These are phyloP conservation scores for Gambusia yucatana DNA, from an alignment of 2,797 vertebrate genomes.

Conservation along the genomic window DNA sequence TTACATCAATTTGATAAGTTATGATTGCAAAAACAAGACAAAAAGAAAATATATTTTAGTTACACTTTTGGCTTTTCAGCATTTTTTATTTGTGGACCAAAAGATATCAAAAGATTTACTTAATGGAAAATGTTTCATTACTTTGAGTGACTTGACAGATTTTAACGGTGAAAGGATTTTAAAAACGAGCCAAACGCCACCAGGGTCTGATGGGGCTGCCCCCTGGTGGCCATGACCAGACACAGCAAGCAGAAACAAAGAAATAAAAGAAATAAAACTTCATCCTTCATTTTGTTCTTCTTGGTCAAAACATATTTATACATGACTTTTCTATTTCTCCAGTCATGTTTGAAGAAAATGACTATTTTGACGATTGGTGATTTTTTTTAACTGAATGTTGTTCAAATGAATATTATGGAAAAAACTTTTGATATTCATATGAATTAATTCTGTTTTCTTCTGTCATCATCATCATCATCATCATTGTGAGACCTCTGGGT, in stretches of 20 bases:
- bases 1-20: conserved; percentile 1
- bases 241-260: neutral
- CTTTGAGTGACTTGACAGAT: neutral
- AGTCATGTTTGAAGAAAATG: neutral
- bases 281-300: neutral
- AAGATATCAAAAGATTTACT: neutral
- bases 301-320: neutral
- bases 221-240: neutral
- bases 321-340: neutral
- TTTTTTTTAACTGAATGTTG: neutral
- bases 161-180: neutral
- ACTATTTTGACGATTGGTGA: neutral
- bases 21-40: neutral
- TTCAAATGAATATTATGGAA: neutral
- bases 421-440: neutral
- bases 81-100: neutral
- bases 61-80: neutral
- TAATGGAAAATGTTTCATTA: neutral
- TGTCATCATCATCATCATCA: neutral
- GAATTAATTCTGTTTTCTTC: neutral
- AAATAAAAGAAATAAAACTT: neutral
- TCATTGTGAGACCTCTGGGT: neutral
- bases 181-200: neutral
- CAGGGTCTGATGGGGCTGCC: neutral
- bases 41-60: neutral